A percentile compares a stretch with the other conserved stretches of the same genome.
Evolutionary conservation across 2,797 vertebrate genomes (phyloP).

Genomic region (Brotogeris chrysoptera): DNA sequence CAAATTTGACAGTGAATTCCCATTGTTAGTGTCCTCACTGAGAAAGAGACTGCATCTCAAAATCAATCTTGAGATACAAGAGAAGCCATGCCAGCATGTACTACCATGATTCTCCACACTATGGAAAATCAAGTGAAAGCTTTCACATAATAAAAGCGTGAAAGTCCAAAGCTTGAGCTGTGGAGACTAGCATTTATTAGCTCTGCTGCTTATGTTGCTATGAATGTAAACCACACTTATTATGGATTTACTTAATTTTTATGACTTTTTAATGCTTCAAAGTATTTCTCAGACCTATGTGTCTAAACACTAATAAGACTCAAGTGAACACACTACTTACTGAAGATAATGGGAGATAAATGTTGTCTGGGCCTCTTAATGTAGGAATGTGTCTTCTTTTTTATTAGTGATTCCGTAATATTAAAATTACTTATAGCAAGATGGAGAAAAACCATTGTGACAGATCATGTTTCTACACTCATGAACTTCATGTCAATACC

Average conservation of each 20-base stretch:
- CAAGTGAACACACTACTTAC: background rate
- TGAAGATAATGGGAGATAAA: background rate
- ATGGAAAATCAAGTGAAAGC: background rate
- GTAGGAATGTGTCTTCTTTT: background rate
- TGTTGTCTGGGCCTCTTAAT: background rate
- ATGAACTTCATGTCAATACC: background rate
- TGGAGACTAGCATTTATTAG: background rate
- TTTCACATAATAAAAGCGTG: background rate
- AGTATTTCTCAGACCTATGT: background rate
- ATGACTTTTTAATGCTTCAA: background rate
- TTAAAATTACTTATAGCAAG: background rate
- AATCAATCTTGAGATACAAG: background rate
- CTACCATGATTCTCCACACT: background rate
- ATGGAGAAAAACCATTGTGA: background rate
- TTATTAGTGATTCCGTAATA: background rate
- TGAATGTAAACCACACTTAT: background rate
- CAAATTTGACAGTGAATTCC: background rate
- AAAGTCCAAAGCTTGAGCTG: background rate
- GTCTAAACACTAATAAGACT: background rate
- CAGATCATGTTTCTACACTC: background rate
- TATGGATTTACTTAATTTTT: background rate
- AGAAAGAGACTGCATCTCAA: background rate
- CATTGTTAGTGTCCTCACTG: background rate
- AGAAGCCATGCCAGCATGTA: background rate
- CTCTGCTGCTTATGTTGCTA: background rate